These are phyloP conservation scores for Brachionus manjavacas DNA, from an alignment of 1,140 invertebrate species.

Conservation along the genomic window DNA sequence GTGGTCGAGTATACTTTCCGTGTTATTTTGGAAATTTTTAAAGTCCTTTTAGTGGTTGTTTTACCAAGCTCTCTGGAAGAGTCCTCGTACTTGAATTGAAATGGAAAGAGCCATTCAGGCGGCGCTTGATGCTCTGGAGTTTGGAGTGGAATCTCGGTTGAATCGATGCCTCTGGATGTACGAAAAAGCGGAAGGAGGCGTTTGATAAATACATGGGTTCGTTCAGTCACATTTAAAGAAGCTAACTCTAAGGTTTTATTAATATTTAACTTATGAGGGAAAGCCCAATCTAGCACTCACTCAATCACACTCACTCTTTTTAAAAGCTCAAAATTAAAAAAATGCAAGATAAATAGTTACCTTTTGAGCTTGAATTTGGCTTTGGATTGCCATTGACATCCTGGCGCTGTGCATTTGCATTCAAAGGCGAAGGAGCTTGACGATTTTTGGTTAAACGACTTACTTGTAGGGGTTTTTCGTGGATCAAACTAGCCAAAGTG, in stretches of 20 bases:
- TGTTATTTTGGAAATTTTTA: slow-evolving; percentile 4
- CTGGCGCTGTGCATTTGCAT: slow-evolving; percentile 22
- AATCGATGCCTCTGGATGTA: not conserved
- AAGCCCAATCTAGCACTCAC: not conserved
- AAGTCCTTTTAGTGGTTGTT: not conserved
- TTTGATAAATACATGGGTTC: slow-evolving; percentile 1
- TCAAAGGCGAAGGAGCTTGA: not conserved
- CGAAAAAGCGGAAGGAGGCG: not conserved
- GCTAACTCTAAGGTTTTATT: not conserved
- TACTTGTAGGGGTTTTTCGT: not conserved
- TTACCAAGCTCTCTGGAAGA: not conserved
- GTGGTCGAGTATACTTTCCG: not conserved
- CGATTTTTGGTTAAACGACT: not conserved
- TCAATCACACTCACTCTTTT: not conserved
- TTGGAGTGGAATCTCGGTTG: slow-evolving; percentile 1
- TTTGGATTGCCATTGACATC: not conserved
- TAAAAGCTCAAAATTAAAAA: not conserved
- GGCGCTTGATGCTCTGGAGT: not conserved
- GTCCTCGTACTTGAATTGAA: slow-evolving; percentile 29
- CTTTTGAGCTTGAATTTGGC: not conserved
- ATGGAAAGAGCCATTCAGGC: slow-evolving; percentile 33
- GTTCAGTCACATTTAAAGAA: not conserved
- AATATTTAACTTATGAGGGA: not conserved
- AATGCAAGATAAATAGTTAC: not conserved
- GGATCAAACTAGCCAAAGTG: not conserved